Base-by-base conservation (phyloP, 2,113 vertebrate genomes). In the Drymodes brunneopygia region DNA sequence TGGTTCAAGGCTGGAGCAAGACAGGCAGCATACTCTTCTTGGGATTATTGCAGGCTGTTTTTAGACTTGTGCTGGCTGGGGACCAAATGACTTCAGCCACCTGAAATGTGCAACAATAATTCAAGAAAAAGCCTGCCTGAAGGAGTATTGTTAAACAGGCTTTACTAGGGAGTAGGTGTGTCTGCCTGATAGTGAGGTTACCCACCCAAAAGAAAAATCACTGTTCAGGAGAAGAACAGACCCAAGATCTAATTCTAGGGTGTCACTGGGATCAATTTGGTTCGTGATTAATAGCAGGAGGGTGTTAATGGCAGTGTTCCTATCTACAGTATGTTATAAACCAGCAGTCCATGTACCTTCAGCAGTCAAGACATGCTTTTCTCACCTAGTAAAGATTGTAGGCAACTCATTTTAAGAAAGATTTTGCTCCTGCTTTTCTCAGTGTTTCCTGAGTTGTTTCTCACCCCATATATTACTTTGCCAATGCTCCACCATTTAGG, bases 111-210 rank as follows among this genome's bases (percentile, higher is more conserved):
- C 78, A 87, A 10, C 27, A 85, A 42, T 51, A 95, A 90, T 86
- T 77, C 61, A 72, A 91, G 70, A 92, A 95, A 91, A 95, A 53
- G 53, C n/a, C 53, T 95, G 94, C 89, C 93, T 82, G 74, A 58
- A 73, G 91, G 84, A 87, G n/a, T 75, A 40, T 61, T 65, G 21
- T 89, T 92, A 79, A 91, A 54, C 11, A 75, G 48, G 57, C 66
- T 85, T 84, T 79, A 33, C 21, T 35, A 27, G 64, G 91, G 45
- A 61, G 61, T 35, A 72, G 78, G 66, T 94, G 65, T 89, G 48
- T 86, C 83, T 92, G 72, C 72, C 57, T 70, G 60, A 45, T 54
- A 29, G 54, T 72, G 75, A 81, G 86, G 33, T 86, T 78, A 86
- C 56, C 60, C 62, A 86, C 38, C 29, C 50, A 47, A 36, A 47